A percentile compares a stretch with the other conserved stretches of the same genome.
These are phyloP conservation scores for Strongylocentrotus purpuratus DNA, from an alignment of 35 echinoderm and acorn worm species.

Conservation along the genomic window DNA sequence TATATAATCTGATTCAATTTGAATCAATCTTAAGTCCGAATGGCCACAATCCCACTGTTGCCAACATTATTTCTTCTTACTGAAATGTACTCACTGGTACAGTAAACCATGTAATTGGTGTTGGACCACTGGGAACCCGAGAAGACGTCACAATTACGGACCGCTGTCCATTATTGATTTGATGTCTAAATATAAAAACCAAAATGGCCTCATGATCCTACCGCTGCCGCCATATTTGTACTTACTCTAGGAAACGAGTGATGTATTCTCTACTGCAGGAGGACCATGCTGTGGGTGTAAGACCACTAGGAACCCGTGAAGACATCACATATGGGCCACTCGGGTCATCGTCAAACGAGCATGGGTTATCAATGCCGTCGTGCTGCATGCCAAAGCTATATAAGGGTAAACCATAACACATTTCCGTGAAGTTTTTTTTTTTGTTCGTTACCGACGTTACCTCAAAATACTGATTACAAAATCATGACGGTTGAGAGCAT, in stretches of 20 bases:
- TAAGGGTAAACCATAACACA: neutral
- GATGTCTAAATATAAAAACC: neutral
- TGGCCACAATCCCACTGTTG: too few species aligned
- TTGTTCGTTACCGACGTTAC: too few species aligned
- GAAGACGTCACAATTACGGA: constrained; percentile 62
- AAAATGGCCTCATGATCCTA: neutral
- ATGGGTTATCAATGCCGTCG: constrained; percentile 76
- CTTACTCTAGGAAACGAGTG: constrained; percentile 91
- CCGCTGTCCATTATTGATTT: constrained; percentile 5
- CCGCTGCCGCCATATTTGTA: neutral
- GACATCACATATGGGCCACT: constrained; percentile 73
- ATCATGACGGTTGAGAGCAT: too few species aligned
- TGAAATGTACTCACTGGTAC: constrained; percentile 88
- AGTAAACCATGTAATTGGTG: constrained; percentile 84
- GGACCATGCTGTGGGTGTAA: constrained; percentile 85
- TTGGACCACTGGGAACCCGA: constrained; percentile 34
- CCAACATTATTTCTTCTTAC: constrained; percentile 58
- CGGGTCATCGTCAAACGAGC: constrained; percentile 27
- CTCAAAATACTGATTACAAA: too few species aligned
- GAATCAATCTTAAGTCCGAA: too few species aligned
- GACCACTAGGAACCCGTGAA: constrained; percentile 53
- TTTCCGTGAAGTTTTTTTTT: neutral
- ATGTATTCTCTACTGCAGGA: constrained; percentile 87
- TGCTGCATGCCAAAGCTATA: constrained; percentile 90
- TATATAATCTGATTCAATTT: too few species aligned